Percentiles rank a stretch among this genome's conserved stretches.
Evolutionary conservation across 2,888 invertebrate genomes (phyloP).

Genomic region (Drosophila greeni): DNA sequence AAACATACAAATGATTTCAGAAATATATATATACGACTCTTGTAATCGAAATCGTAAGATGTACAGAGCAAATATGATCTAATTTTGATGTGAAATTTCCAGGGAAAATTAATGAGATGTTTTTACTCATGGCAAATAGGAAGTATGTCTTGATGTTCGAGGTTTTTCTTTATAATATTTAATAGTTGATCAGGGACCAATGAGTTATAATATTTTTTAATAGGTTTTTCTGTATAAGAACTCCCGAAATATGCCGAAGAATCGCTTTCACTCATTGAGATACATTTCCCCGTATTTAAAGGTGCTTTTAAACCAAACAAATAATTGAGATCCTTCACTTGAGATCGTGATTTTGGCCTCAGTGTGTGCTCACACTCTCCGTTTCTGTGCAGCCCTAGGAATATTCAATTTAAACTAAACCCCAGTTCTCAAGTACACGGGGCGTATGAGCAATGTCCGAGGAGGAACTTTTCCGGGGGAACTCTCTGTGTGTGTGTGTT

Average conservation of each 20-base stretch:
- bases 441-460: constrained; percentile 67
- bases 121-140: background rate
- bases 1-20: background rate
- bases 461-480: constrained; percentile 1
- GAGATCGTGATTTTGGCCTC: constrained; percentile 1
- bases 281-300: too few species aligned
- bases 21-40: background rate
- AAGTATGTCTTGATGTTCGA: background rate
- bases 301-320: background rate
- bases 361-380: background rate
- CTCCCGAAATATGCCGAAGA: background rate
- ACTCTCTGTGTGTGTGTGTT: background rate
- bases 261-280: background rate
- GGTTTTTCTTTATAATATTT: too few species aligned
- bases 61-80: background rate
- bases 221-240: background rate
- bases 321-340: background rate
- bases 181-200: too few species aligned
- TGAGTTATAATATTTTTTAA: background rate
- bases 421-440: constrained; percentile 54
- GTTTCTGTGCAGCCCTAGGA: constrained; percentile 22
- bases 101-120: background rate
- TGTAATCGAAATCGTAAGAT: constrained; percentile 1
- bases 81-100: background rate
- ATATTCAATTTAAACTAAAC: constrained; percentile 71